Conservation (phyloP, 2,888 invertebrate species). For the Pandemis corylana region DNA sequence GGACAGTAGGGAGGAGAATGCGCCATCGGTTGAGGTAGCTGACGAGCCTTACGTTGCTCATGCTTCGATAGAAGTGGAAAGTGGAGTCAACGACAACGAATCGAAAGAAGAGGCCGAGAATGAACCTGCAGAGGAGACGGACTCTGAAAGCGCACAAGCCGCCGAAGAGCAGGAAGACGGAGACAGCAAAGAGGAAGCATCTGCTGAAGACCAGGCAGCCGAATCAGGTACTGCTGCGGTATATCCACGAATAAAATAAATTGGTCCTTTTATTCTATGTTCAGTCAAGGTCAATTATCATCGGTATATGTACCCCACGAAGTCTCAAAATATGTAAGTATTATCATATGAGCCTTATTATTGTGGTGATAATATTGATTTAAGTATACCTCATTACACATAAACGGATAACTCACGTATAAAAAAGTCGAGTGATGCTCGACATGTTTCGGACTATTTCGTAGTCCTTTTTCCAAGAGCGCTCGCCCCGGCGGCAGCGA, state of each 20-base stretch:
- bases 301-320: too few relatives aligned
- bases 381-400: too few relatives aligned
- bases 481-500: too few relatives aligned
- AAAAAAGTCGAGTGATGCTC: too few relatives aligned
- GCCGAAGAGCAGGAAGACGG: conserved; percentile 48
- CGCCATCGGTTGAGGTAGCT: conserved; percentile 76
- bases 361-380: too few relatives aligned
- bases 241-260: not conserved
- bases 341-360: too few relatives aligned
- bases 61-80: conserved; percentile 76
- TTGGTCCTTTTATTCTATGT: not conserved
- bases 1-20: conserved; percentile 66
- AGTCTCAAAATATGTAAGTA: too few relatives aligned
- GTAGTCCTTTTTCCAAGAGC: too few relatives aligned
- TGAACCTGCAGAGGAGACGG: conserved; percentile 56
- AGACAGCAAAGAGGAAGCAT: conserved; percentile 73
- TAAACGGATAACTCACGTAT: too few relatives aligned
- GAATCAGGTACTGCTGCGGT: conserved; percentile 65
- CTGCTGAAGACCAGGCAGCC: conserved; percentile 78
- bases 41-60: conserved; percentile 80
- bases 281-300: too few relatives aligned
- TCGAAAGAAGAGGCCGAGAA: conserved; percentile 72
- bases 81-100: conserved; percentile 64
- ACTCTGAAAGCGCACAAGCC: conserved; percentile 62
- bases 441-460: too few relatives aligned